These are phyloP conservation scores for Lordiphosa collinella DNA, from an alignment of 1,140 invertebrate species.

Conservation along the genomic window DNA sequence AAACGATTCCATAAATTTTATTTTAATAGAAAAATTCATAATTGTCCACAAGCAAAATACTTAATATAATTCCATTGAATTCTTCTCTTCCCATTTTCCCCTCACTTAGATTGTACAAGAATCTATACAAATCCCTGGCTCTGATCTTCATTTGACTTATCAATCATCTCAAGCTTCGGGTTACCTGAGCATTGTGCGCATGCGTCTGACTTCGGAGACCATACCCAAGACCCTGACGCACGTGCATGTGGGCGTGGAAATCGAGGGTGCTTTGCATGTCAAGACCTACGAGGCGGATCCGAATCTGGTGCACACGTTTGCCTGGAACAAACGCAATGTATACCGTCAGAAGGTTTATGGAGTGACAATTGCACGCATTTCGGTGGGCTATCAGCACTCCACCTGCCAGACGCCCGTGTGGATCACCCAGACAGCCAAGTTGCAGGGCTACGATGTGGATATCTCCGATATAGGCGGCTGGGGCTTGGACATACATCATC, in stretches of 20 bases:
- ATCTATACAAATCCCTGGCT: slow-evolving; percentile 94
- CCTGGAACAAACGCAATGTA: slow-evolving; percentile 98
- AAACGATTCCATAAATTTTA: too few species aligned
- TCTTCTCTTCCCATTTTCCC: background rate
- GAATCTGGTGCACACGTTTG: slow-evolving; percentile 95
- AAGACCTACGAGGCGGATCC: slow-evolving; percentile 97
- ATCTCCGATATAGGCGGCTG: slow-evolving; percentile 98
- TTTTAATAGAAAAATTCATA: too few species aligned
- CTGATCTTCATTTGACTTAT: slow-evolving; percentile 94
- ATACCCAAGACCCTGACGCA: slow-evolving; percentile 90
- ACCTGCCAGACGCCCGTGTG: slow-evolving; percentile 93
- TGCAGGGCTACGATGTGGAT: slow-evolving; percentile 98
- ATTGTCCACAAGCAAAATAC: too few species aligned
- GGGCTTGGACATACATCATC: slow-evolving; percentile 98
- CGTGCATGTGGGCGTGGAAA: slow-evolving; percentile 93
- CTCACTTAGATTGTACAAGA: slow-evolving; percentile 94
- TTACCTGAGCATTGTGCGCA: slow-evolving; percentile 94
- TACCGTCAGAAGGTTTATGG: slow-evolving; percentile 98
- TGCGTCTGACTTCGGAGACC: slow-evolving; percentile 91
- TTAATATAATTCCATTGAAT: too few species aligned
- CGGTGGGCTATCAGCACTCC: slow-evolving; percentile 96
- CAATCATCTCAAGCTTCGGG: slow-evolving; percentile 95
- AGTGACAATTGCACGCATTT: slow-evolving; percentile 90
- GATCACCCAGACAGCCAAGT: slow-evolving; percentile 94
- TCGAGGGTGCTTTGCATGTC: slow-evolving; percentile 94